Evolutionary conservation across 2,888 invertebrate species (phyloP).

Genomic region (Lasioglossum oenotherae): DNA sequence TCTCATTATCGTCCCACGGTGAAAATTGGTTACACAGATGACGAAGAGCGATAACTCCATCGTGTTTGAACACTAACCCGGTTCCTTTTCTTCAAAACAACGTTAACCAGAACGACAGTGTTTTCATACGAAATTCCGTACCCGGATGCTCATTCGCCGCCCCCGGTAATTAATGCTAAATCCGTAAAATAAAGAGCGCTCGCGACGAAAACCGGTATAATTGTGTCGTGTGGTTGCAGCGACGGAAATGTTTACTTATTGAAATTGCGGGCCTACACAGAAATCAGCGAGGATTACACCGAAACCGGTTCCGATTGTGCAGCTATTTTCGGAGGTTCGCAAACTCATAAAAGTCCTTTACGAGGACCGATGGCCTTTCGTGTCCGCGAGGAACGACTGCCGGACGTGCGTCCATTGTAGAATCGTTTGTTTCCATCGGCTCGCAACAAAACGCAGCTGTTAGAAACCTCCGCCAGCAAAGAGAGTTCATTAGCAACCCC

Average conservation of each 20-base stretch:
- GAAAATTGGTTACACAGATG: background rate
- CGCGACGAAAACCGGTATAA: slow-evolving; percentile 22
- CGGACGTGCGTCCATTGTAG: slow-evolving; percentile 23
- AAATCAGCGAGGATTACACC: slow-evolving; percentile 65
- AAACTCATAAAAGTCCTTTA: slow-evolving; percentile 71
- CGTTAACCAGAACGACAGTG: background rate
- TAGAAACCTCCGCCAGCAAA: background rate
- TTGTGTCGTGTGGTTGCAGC: slow-evolving; percentile 33
- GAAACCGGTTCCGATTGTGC: slow-evolving; percentile 73
- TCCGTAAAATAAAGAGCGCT: background rate
- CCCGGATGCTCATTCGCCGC: background rate
- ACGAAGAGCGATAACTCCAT: background rate
- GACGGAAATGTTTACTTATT: slow-evolving; percentile 56
- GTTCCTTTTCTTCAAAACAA: background rate
- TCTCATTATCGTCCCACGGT: background rate
- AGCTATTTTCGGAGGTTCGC: slow-evolving; percentile 72
- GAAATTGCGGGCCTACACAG: slow-evolving; percentile 60
- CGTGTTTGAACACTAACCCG: slow-evolving; percentile 4
- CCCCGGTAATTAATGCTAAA: background rate
- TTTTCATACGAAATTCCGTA: background rate
- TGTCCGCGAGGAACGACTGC: slow-evolving; percentile 12
- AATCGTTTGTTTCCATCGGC: slow-evolving; percentile 20
- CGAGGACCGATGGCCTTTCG: slow-evolving; percentile 61
- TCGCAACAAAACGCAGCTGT: background rate
- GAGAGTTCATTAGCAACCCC: background rate